Evolutionary conservation across 1,140 invertebrate species (phyloP).

Genomic region (Leptinotarsa lineolata): DNA sequence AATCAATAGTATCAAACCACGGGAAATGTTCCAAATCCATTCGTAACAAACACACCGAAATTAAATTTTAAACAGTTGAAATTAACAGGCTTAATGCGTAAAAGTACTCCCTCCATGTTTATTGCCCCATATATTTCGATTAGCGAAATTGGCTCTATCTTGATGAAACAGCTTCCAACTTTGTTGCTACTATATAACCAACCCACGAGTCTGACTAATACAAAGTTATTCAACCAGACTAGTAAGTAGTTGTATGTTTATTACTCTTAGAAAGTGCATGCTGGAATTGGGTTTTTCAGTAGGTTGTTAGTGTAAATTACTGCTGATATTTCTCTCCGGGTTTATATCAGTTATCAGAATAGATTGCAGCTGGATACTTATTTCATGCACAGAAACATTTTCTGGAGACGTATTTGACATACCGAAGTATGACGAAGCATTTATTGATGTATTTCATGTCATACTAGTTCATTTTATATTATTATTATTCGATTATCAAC

Average conservation of each 20-base stretch:
- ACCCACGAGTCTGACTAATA: background rate
- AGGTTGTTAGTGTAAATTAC: too few relatives aligned
- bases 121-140: slow-evolving; percentile 20
- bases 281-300: background rate
- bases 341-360: too few relatives aligned
- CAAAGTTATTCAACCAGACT: slow-evolving; percentile 5
- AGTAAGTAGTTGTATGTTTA: background rate
- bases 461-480: too few relatives aligned
- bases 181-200: background rate
- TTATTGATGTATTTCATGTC: too few relatives aligned
- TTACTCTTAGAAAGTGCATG: background rate
- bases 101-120: slow-evolving; percentile 16
- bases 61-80: slow-evolving; percentile 12
- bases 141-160: slow-evolving; percentile 32
- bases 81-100: slow-evolving; percentile 4
- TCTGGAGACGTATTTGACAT: too few relatives aligned
- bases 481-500: too few relatives aligned
- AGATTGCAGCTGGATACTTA: too few relatives aligned
- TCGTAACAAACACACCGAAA: slow-evolving; percentile 1
- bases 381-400: too few relatives aligned
- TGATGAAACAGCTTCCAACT: slow-evolving; percentile 23
- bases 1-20: background rate
- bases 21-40: background rate
- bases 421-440: too few relatives aligned
- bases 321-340: too few relatives aligned